Base-by-base conservation (phyloP, 2,113 vertebrate genomes). In the Microcebus jonahi region DNA sequence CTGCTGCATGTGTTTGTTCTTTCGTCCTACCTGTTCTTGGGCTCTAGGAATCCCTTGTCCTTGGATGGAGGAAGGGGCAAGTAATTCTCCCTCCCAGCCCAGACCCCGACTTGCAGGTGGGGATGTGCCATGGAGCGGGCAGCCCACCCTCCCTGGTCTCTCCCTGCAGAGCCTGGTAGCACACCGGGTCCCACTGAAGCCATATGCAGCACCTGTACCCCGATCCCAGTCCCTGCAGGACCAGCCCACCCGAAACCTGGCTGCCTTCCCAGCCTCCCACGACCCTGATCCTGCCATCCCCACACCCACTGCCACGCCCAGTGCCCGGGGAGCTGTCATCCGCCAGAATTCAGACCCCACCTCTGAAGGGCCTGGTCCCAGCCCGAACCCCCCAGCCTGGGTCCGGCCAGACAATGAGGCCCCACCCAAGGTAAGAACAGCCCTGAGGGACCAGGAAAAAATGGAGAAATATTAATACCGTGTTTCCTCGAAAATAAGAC, bases 181-280 rank as follows among this genome's bases (percentile, higher is more conserved):
- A 96, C 99, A 99, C 98, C 99, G 99, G 97, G 99, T 99, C 97
- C 99, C 99, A 27, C 98, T 99, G 98, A 99, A 99, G 98, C 99
- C 99, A 85, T 99, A 99, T 59, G 99, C 99, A 84, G 99, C 99
- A 53, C 99, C 99, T 90, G 99, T 99, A 87, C 99, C 99, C 93
- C 99, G 99, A 97, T 99, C 99, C 97, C 99, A 99, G 98, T 99
- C 99, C 97, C 99, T 99, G 90, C 99, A 99, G 97, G 99, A 99
- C 98, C 99, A 99, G 98, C 99, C 99, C 89, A 99, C 99, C 98
- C 99, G 99, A 98, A 99, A 99, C 96, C 99, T 99, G 98, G 99
- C 99, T 93, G 99, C 99, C 98, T 99, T 99, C 99, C 99, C 99
- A 88, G 98, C 98, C 57, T 87, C 97, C 42, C 97, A 97, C 0